Base-by-base conservation (phyloP, 2,888 invertebrate genomes). In the Standfussiana lucernea region DNA sequence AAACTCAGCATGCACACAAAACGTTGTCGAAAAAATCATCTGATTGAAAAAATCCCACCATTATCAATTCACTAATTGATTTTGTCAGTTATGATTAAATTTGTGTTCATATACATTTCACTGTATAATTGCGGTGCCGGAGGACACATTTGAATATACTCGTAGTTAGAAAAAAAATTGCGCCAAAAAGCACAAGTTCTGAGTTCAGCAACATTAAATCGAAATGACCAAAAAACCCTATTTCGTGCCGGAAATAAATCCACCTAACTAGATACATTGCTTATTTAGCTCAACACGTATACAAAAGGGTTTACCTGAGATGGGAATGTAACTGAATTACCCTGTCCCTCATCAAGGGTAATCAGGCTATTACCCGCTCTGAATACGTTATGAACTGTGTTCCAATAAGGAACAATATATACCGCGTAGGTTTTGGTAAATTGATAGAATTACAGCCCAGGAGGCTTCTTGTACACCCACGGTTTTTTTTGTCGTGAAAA, bases 311-410 rank as follows among this genome's bases (percentile, higher is more conserved):
- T 87, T 85, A 84, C 77, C 83, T 85, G 75, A 82, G 77, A 84
- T 86, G 79, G 69, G 70, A 74, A 84, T 78, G 88, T 92, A 93
- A 93, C 90, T 84, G 77, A 90, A 90, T 93, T 93, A 93, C 87
- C 82, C 81, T 47, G 85, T 86, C 91, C 92, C 92, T 93, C 93
- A 93, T 93, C 92, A 92, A 84, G 72, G 72, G 89, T 93, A 94
- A 94, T 94, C 92, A 94, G 93, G 88, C 88, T 83, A 88, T 90
- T 89, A 90, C 93, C 89, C 90, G 92, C 82, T 84, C 85, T 74
- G 93, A 93, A 93, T 94, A 91, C 87, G 83, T 88, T 88, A 90
- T 89, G 73, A 84, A 82, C 79, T 65, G 80, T 76, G 74, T 85
- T 71, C 82, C 86, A 82, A 88, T 88, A 88, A 81, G 69, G 74